Evolutionary conservation across 2,888 invertebrate species (phyloP).

Genomic region (Drosophila rubida): DNA sequence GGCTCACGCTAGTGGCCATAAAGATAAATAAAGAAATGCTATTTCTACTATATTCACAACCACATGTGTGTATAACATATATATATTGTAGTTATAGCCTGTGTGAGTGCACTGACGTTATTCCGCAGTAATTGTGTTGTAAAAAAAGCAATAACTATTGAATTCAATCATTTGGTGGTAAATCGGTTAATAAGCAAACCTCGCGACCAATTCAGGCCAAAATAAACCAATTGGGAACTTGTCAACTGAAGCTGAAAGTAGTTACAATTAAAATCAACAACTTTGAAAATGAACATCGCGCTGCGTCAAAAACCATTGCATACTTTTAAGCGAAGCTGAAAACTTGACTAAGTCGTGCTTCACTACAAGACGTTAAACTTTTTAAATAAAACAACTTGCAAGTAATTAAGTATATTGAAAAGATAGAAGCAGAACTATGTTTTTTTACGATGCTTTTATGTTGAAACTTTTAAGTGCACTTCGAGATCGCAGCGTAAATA

Average conservation of each 20-base stretch:
- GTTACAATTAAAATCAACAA: background rate
- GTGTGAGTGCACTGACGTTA: slow-evolving; percentile 14
- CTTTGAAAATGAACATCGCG: background rate
- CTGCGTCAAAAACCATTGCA: background rate
- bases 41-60: slow-evolving; percentile 21
- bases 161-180: slow-evolving; percentile 23
- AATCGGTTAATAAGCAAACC: slow-evolving; percentile 22
- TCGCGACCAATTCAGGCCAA: background rate
- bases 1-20: slow-evolving; percentile 35
- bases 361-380: background rate
- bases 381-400: background rate
- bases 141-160: slow-evolving; percentile 16
- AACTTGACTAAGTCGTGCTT: background rate
- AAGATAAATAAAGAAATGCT: slow-evolving; percentile 40
- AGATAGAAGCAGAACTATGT: background rate
- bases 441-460: background rate
- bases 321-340: background rate
- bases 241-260: no score
- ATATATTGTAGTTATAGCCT: slow-evolving; percentile 25
- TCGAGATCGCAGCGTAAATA: background rate
- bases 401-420: background rate
- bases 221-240: background rate
- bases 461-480: background rate
- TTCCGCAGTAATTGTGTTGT: slow-evolving; percentile 29
- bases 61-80: background rate